A percentile compares a stretch with the other conserved stretches of the same genome.
These are phyloP conservation scores for Radopholus similis DNA, from an alignment of 1,140 invertebrate species.

Conservation along the genomic window DNA sequence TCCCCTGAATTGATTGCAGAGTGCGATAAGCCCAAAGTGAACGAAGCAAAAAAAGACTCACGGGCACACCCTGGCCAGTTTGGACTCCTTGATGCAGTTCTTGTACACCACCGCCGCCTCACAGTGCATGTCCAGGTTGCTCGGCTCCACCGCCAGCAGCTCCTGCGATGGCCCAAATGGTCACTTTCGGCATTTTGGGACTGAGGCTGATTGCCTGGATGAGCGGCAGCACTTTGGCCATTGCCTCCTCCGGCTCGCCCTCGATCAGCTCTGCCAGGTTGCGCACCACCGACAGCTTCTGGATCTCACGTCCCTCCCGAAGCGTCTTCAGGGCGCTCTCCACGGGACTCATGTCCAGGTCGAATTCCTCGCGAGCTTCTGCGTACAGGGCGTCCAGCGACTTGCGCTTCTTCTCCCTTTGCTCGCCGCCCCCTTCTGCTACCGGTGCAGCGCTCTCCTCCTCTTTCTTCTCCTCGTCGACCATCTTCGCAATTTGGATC, in stretches of 20 bases:
- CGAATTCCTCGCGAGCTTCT: conserved; percentile 31
- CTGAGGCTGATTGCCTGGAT: conserved; percentile 22
- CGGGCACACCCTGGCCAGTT: conserved; percentile 14
- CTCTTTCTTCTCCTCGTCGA: neutral
- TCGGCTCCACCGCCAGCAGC: conserved; percentile 11
- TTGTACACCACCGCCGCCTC: conserved; percentile 31
- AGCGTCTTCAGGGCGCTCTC: conserved; percentile 30
- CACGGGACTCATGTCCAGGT: conserved; percentile 14
- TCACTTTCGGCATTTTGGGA: conserved; percentile 1
- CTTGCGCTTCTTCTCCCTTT: conserved; percentile 9
- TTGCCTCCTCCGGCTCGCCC: conserved; percentile 10
- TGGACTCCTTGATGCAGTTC: conserved; percentile 32
- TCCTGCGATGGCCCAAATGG: neutral
- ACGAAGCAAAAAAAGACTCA: neutral
- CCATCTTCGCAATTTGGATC: neutral
- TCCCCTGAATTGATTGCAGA: conserved; percentile 17
- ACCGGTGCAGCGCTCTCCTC: neutral
- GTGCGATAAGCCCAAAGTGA: neutral
- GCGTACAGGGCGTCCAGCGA: conserved; percentile 26
- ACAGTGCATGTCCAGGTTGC: conserved; percentile 34
- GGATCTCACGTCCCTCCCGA: conserved; percentile 28
- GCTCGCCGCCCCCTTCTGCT: neutral
- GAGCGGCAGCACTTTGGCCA: conserved; percentile 15
- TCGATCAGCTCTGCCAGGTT: conserved; percentile 31
- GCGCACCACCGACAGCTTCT: conserved; percentile 22